These are phyloP conservation scores for Tenualosa ilisha DNA, from an alignment of 2,797 vertebrate genomes.

Conservation along the genomic window DNA sequence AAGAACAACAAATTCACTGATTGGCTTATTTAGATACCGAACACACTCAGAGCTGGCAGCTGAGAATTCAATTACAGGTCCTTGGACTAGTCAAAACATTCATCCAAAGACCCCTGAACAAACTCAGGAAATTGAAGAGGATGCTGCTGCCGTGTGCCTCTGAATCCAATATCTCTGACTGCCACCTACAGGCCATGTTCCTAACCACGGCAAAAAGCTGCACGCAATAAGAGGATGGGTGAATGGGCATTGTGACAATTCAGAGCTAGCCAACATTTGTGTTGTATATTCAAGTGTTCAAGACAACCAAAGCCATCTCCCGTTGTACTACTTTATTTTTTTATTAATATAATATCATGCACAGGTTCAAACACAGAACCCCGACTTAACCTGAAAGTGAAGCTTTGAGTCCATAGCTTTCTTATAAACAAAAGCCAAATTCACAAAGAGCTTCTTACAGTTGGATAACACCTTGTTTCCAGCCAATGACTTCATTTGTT, in stretches of 20 bases:
- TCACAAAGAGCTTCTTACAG: background rate
- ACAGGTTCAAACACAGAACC: background rate
- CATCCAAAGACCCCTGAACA: background rate
- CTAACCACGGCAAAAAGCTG: background rate
- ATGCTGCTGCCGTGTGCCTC: background rate
- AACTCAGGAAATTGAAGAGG: constrained; percentile 13
- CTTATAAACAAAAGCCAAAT: background rate
- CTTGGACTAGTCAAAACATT: constrained; percentile 5
- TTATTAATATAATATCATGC: constrained; percentile 14
- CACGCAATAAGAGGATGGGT: background rate
- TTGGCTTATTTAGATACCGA: background rate
- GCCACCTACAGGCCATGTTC: background rate
- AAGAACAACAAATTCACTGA: background rate
- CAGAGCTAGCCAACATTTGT: background rate
- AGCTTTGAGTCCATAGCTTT: background rate
- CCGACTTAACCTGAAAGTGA: background rate
- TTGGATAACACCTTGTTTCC: background rate
- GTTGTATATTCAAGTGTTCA: background rate
- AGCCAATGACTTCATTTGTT: background rate
- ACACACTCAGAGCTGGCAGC: background rate
- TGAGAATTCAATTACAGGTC: constrained; percentile 10
- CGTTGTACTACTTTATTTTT: background rate
- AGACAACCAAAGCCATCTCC: background rate
- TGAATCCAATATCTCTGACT: background rate
- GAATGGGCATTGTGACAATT: background rate